Conservation (phyloP, 2,797 vertebrate species). For the Acipenser ruthenus region DNA sequence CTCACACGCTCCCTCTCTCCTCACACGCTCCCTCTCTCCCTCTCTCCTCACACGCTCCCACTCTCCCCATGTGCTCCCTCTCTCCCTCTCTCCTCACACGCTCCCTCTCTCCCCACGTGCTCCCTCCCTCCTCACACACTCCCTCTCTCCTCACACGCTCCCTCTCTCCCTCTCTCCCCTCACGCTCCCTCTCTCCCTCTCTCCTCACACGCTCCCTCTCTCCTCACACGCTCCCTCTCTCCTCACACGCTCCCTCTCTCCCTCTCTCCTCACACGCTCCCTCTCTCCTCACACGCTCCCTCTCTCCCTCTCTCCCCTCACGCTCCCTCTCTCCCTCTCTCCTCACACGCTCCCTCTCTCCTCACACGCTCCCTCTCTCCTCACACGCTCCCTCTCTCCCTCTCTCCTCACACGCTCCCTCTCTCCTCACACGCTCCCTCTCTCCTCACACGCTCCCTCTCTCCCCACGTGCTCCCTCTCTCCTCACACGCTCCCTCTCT, state of each 20-base stretch:
- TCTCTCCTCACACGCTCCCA: too few relatives aligned
- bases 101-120: too few relatives aligned
- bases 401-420: neutral
- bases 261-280: conserved; percentile 12
- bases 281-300: conserved; percentile 24
- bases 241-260: conserved; percentile 9
- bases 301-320: neutral
- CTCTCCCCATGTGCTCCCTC: too few relatives aligned
- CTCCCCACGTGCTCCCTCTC: too few relatives aligned
- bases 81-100: conserved; percentile 19
- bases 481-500: too few relatives aligned
- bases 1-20: conserved; percentile 15
- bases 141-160: conserved; percentile 7
- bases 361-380: too few relatives aligned
- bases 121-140: too few relatives aligned
- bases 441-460: neutral
- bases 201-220: conserved; percentile 4
- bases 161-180: too few relatives aligned
- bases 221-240: conserved; percentile 13
- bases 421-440: too few relatives aligned
- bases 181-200: conserved; percentile 11
- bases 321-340: conserved; percentile 17
- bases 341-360: too few relatives aligned
- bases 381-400: neutral
- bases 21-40: conserved; percentile 23